Base-by-base conservation (phyloP, 2,113 vertebrate species). In the Nematolebias whitei region DNA sequence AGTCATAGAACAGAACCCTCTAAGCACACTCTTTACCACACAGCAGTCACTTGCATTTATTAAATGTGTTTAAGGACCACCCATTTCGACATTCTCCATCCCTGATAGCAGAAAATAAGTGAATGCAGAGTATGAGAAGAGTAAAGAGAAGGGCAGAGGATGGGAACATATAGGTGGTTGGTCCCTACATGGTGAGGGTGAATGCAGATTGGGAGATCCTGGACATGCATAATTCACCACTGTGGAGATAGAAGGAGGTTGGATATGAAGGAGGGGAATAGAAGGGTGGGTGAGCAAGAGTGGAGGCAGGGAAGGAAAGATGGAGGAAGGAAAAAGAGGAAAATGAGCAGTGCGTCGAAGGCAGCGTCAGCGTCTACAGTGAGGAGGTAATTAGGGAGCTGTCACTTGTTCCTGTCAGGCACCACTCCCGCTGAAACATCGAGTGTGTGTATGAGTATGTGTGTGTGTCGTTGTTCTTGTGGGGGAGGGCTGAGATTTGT, bases 301-400 rank as follows among this genome's bases (percentile, higher is more conserved):
- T 18, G 67, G 61, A 63, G 65, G 48, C 69, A 61, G 68, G 47
- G 63, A 68, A 71, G 80, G 71, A 85, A 68, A 73, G 71, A 83
- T 68, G 80, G 80, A 82, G 86, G 79, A 84, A 77, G 94, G 80
- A 87, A 80, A 84, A 87, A 92, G 93, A 93, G 94, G 94, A 95
- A 95, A 98, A 96, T 95, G 94, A 97, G 95, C 95, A 95, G 92
- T 93, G 92, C 92, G 92, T 95, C 95, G 94, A 93, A 93, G 94
- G 92, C 94, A 94, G 94, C 94, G 94, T 94, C 95, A 94, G 95
- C 93, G 94, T 95, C 93, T 95, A 94, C 94, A 95, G 95, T 95
- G 95, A 96, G 94, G 95, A 96, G 96, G 96, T 97, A 96, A 96
- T 98, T 96, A 98, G 95, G 94, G 94, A 95, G 93, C 95, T 96